Evolutionary conservation across 2,888 invertebrate species (phyloP).

Genomic region (Pseudanteris insignis): DNA sequence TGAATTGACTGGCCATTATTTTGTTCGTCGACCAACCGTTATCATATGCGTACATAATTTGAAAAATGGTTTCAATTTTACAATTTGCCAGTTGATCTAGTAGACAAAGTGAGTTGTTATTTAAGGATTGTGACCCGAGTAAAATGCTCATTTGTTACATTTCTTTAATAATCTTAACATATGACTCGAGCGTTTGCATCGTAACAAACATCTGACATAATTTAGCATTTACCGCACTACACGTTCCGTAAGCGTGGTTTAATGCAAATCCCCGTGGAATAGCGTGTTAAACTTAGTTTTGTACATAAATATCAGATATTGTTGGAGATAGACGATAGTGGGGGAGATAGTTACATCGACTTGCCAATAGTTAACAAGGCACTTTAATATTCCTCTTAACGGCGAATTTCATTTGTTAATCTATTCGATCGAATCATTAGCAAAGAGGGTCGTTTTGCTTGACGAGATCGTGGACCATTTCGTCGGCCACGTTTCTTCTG

Average conservation of each 20-base stretch:
- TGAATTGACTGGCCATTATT: too few species aligned
- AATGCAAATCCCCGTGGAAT: conserved; percentile 20
- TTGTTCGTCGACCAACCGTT: too few species aligned
- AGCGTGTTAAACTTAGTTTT: conserved; percentile 34
- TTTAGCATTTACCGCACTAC: conserved; percentile 7
- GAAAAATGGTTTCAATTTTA: too few species aligned
- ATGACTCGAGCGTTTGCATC: too few species aligned
- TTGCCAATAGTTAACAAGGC: conserved; percentile 44
- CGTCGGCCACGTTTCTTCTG: conserved; percentile 38
- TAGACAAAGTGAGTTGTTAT: too few species aligned
- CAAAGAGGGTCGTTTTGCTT: conserved; percentile 38
- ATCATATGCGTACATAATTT: too few species aligned
- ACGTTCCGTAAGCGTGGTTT: conserved; percentile 9
- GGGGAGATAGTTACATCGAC: conserved; percentile 35
- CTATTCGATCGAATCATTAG: conserved; percentile 39
- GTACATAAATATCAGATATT: conserved; percentile 34
- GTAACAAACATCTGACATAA: conserved; percentile 10
- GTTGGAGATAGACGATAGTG: conserved; percentile 28
- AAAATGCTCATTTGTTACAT: too few species aligned
- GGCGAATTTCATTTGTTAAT: conserved; percentile 41
- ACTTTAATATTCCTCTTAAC: conserved; percentile 39
- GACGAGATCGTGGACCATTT: conserved; percentile 43
- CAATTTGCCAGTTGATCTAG: too few species aligned
- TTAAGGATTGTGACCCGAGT: too few species aligned
- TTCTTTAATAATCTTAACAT: too few species aligned